phyloP scores from a whole-genome alignment of 2,888 invertebrate genomes.

The Resseliella maxima region DNA sequence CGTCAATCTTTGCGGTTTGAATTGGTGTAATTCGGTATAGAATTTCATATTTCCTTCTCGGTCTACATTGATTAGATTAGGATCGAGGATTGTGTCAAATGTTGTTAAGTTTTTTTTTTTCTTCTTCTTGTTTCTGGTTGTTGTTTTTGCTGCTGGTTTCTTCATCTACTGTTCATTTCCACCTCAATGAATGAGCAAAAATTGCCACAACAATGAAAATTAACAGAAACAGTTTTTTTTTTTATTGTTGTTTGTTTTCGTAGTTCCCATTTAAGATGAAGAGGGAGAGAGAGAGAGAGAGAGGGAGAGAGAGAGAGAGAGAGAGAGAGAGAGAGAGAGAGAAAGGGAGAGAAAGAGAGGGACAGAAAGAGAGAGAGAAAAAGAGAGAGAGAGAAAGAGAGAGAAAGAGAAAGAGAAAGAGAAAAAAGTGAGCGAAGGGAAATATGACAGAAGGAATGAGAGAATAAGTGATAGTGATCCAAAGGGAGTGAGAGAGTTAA shows the following conservation, averaged over 20 bases:
- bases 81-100: constrained; percentile 51
- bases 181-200: background rate
- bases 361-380: too few relatives aligned
- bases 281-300: background rate
- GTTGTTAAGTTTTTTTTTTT: constrained; percentile 13
- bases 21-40: background rate
- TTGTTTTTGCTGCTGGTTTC: too few relatives aligned
- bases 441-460: background rate
- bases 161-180: background rate
- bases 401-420: background rate
- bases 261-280: background rate
- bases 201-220: constrained; percentile 29
- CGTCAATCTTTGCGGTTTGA: constrained; percentile 14
- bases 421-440: background rate
- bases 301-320: background rate
- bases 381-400: too few relatives aligned
- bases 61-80: constrained; percentile 53
- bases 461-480: too few relatives aligned
- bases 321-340: too few relatives aligned
- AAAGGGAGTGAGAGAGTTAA: too few relatives aligned
- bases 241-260: too few relatives aligned
- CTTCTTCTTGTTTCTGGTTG: too few relatives aligned
- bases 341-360: too few relatives aligned
- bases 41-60: background rate
- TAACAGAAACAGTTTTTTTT: background rate